These are phyloP conservation scores for Mergus octosetaceus DNA, from an alignment of 2,797 vertebrate genomes.

Conservation along the genomic window DNA sequence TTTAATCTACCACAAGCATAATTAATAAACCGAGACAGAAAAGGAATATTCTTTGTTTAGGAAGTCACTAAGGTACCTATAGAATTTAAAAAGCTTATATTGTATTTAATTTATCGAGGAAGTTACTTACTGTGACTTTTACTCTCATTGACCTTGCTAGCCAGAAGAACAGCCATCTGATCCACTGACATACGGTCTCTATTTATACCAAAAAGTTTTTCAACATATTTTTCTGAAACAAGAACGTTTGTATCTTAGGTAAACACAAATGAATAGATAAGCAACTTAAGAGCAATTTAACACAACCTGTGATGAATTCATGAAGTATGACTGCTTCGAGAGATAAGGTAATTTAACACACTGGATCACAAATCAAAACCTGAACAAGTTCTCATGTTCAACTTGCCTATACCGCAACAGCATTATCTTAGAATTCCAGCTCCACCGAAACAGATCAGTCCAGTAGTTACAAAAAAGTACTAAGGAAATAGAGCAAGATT, in stretches of 20 bases:
- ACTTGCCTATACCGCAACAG: background rate
- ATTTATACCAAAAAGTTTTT: slow-evolving; percentile 93
- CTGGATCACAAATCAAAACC: background rate
- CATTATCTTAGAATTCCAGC: background rate
- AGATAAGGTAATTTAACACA: background rate
- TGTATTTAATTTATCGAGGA: background rate
- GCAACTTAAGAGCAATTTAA: background rate
- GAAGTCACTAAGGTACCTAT: background rate
- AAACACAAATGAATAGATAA: background rate
- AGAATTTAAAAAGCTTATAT: fast-evolving
- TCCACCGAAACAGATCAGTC: background rate
- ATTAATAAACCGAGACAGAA: background rate
- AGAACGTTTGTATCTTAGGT: background rate
- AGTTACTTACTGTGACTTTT: slow-evolving; percentile 87
- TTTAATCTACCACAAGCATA: background rate
- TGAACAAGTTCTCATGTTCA: background rate
- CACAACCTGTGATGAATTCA: background rate
- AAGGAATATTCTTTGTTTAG: background rate
- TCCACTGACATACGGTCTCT: slow-evolving; percentile 92
- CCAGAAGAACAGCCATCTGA: slow-evolving; percentile 96
- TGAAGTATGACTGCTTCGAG: background rate
- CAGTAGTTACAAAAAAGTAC: background rate
- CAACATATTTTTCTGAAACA: slow-evolving; percentile 91
- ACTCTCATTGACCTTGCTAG: slow-evolving; percentile 96
- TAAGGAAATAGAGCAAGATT: background rate